phyloP scores from a whole-genome alignment of 2,113 vertebrate species.

The Rattus rattus region DNA sequence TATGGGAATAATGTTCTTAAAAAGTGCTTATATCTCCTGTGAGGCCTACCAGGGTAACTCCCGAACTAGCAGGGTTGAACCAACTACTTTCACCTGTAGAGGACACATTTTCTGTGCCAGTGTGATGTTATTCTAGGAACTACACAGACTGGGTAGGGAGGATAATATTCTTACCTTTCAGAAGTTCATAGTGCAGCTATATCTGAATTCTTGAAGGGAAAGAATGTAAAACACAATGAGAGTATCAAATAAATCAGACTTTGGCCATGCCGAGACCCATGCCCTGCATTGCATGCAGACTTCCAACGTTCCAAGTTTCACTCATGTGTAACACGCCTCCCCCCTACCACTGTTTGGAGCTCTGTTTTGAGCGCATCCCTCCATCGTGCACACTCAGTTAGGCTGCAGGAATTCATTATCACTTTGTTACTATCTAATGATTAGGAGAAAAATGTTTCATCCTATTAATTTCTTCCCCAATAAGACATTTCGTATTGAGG shows the following conservation, averaged over 20 bases:
- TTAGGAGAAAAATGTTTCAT: not conserved
- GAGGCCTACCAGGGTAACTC: not conserved
- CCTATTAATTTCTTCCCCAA: not conserved
- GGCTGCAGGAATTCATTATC: not conserved
- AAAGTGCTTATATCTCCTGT: not conserved
- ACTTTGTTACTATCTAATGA: not conserved
- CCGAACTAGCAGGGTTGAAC: not conserved
- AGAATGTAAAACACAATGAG: not conserved
- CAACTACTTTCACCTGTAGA: not conserved
- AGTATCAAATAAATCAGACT: not conserved
- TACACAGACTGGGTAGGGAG: not conserved
- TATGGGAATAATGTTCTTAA: not conserved
- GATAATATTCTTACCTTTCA: constrained; percentile 22
- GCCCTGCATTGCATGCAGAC: not conserved
- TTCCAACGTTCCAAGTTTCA: not conserved
- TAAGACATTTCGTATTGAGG: not conserved
- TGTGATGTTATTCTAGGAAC: not conserved
- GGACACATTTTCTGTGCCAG: not conserved
- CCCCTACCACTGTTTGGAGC: not conserved
- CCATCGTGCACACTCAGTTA: not conserved
- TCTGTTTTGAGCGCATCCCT: not conserved
- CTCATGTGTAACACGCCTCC: not conserved
- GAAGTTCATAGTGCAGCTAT: not conserved
- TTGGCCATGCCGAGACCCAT: not conserved
- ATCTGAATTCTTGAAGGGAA: constrained; percentile 29